Base-by-base conservation (phyloP, 92 coral and sea anemone species). In the Bergia puertoricense region DNA sequence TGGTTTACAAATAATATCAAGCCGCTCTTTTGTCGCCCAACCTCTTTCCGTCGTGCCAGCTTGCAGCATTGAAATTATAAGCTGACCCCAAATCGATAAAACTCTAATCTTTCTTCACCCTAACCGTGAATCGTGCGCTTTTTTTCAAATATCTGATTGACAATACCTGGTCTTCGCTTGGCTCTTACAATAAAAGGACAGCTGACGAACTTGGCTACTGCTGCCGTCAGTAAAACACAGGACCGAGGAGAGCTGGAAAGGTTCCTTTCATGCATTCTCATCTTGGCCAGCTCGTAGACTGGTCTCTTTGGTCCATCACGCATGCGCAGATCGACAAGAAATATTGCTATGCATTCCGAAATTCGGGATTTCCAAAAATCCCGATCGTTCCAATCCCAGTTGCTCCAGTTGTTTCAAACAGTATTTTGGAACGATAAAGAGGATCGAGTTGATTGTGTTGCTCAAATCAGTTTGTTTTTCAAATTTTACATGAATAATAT, bases 291-390 rank as follows among this genome's bases (percentile, higher is more conserved):
- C 66, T 91, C 88, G 91, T 94, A 96, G 39, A 95, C 30, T 15
- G 96, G 98, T 67, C 77, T 86, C 54, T 76, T 50, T 15, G 96
- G 96, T 39, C 98, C 99, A 11, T 94, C 77, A 85, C 91, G 95
- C 71, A 95, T 92, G 83, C 94, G 96, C 86, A 97, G 91, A 89
- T 97, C 83, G 11, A 95, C 96, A 1, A 92, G 86, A 95, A 97
- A 22, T 86, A 91, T 86, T 92, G 96, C 99, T 95, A 88, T 13
- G 15, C 30, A 30, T 30, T 30, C 30, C 30, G 30, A 30, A 30
- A 30, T 30, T 30, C 30, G 30, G 30, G 30, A 30, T 30, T 30
- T 30, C 30, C 30, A 30, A 30, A 30, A 30, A 30, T 30, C 30
- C 30, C 30, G 30, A 30, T 30, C 30, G 30, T 30, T 30, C 30